Percentiles rank a stretch among this genome's conserved stretches.
Evolutionary conservation across 2,797 vertebrate genomes (phyloP).

Genomic region (Nasua narica): DNA sequence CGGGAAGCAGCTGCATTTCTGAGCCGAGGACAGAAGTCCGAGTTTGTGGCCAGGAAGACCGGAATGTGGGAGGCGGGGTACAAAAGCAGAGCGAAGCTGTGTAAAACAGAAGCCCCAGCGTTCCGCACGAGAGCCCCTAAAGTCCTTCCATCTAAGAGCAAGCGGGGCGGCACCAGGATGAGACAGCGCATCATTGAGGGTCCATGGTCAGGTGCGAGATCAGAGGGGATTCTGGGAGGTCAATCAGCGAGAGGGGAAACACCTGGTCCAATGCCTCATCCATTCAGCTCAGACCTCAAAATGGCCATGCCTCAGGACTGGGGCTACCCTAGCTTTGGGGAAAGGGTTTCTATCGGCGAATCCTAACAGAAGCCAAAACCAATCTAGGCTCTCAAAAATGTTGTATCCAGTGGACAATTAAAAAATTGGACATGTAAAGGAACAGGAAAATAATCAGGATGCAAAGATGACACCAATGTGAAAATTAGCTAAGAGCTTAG

Average conservation of each 20-base stretch:
- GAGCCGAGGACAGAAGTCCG: not conserved
- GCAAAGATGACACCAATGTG: not conserved
- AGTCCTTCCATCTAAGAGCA: too few species aligned
- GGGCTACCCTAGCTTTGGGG: too few species aligned
- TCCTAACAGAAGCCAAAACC: not conserved
- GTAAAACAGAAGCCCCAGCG: not conserved
- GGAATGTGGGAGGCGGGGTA: too few species aligned
- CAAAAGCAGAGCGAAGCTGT: not conserved
- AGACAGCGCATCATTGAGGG: too few species aligned
- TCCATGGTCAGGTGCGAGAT: accelerated
- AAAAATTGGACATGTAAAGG: not conserved
- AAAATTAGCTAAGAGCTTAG: not conserved
- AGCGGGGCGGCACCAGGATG: not conserved
- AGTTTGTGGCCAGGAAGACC: not conserved
- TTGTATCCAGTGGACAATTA: not conserved
- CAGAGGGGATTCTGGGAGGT: not conserved
- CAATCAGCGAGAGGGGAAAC: not conserved
- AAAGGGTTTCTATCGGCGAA: not conserved
- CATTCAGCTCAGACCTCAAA: not conserved
- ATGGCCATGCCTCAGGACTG: not conserved
- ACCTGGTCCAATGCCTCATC: not conserved
- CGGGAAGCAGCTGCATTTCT: not conserved
- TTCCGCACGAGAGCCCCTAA: not conserved
- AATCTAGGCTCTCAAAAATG: not conserved
- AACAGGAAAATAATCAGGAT: not conserved